Evolutionary conservation across 2,888 invertebrate species (phyloP).

Genomic region (Melanargia galathea): DNA sequence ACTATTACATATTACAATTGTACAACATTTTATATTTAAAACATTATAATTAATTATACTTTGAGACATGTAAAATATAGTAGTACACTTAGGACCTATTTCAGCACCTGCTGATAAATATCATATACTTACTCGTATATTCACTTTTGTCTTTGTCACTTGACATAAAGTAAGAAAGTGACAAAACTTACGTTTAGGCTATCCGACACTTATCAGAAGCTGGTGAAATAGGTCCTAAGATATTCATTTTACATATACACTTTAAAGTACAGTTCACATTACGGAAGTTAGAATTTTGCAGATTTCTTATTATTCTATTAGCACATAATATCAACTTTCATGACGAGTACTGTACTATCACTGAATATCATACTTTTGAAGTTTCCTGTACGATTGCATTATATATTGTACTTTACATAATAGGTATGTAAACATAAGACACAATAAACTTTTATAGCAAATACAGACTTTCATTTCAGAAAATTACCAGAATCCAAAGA

Average conservation of each 20-base stretch:
- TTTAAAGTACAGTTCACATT: not conserved
- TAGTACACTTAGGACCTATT: too few species aligned
- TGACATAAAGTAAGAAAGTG: too few species aligned
- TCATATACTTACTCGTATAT: too few species aligned
- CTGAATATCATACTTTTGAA: not conserved
- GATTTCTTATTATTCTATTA: not conserved
- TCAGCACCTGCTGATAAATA: too few species aligned
- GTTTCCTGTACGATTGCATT: not conserved
- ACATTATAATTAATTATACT: not conserved
- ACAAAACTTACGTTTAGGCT: too few species aligned
- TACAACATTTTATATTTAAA: slow-evolving; percentile 2
- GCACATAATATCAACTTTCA: not conserved
- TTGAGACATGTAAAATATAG: not conserved
- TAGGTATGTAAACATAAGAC: slow-evolving; percentile 34
- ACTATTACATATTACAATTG: slow-evolving; percentile 6
- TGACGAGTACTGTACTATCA: not conserved
- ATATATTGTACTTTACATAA: slow-evolving; percentile 28
- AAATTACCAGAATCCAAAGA: slow-evolving; percentile 25
- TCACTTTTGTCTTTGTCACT: too few species aligned
- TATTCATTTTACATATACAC: not conserved
- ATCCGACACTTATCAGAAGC: too few species aligned
- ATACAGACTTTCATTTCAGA: slow-evolving; percentile 55
- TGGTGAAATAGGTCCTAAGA: too few species aligned
- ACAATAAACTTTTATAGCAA: slow-evolving; percentile 50
- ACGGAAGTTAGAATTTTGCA: not conserved